These are phyloP conservation scores for Mustelus asterias DNA, from an alignment of 2,113 vertebrate species.

Conservation along the genomic window DNA sequence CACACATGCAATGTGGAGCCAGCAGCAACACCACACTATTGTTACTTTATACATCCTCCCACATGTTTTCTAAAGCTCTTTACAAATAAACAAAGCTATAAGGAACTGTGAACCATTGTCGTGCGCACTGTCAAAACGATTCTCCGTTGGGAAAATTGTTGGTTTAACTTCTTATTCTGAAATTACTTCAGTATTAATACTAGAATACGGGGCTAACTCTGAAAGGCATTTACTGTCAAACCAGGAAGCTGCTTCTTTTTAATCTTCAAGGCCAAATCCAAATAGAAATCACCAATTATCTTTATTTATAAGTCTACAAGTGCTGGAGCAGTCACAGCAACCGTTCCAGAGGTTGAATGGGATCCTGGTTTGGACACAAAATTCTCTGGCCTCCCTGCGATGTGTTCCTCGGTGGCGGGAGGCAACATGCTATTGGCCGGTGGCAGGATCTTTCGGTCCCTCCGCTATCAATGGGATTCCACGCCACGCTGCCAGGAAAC, in stretches of 20 bases:
- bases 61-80: not conserved
- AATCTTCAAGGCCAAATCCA: not conserved
- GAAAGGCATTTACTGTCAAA: not conserved
- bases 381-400: no score
- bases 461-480: no score
- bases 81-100: constrained; percentile 20
- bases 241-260: not conserved
- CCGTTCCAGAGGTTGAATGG: not conserved
- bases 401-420: no score
- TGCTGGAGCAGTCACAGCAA: not conserved
- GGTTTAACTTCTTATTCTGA: not conserved
- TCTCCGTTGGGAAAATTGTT: not conserved
- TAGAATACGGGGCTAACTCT: not conserved
- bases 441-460: no score
- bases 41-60: constrained; percentile 29
- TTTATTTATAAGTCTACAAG: not conserved
- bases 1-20: not conserved
- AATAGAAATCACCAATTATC: not conserved
- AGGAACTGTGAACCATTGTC: not conserved
- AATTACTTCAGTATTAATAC: not conserved
- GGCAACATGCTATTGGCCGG: no score
- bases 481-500: no score
- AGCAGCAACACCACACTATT: not conserved
- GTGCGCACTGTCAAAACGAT: not conserved
- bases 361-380: not conserved